Conservation (phyloP, 2,113 vertebrate genomes). For the Paradoxurus hermaphroditus region DNA sequence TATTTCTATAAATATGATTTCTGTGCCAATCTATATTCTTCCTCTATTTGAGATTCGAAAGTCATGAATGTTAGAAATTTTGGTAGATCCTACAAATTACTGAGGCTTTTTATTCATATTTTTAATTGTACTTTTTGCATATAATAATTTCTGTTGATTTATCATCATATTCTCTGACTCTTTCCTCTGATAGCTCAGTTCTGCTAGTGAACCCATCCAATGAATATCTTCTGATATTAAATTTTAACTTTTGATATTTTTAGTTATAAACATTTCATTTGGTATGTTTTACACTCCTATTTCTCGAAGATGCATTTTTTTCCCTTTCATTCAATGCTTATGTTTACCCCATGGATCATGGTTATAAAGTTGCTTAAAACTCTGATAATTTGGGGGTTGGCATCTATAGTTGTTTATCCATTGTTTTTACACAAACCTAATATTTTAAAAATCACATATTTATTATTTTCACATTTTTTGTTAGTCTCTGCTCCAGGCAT, state of each 20-base stretch:
- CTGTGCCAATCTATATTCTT: background rate
- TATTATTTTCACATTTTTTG: background rate
- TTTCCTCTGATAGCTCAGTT: background rate
- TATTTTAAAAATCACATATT: background rate
- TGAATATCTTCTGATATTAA: background rate
- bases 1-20: background rate
- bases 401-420: background rate
- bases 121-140: background rate
- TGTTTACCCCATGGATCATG: background rate
- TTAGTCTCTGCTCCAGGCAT: background rate
- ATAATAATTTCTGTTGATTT: background rate
- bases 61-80: background rate
- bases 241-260: background rate
- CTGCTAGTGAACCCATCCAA: background rate
- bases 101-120: background rate
- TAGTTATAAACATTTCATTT: background rate
- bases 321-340: background rate
- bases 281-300: background rate
- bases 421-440: background rate
- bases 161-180: background rate
- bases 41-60: background rate
- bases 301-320: background rate
- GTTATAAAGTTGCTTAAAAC: background rate
- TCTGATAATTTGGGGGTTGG: background rate
- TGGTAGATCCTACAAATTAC: background rate